These are phyloP conservation scores for Agrochola circellaris DNA, from an alignment of 2,888 invertebrate genomes.

Conservation along the genomic window DNA sequence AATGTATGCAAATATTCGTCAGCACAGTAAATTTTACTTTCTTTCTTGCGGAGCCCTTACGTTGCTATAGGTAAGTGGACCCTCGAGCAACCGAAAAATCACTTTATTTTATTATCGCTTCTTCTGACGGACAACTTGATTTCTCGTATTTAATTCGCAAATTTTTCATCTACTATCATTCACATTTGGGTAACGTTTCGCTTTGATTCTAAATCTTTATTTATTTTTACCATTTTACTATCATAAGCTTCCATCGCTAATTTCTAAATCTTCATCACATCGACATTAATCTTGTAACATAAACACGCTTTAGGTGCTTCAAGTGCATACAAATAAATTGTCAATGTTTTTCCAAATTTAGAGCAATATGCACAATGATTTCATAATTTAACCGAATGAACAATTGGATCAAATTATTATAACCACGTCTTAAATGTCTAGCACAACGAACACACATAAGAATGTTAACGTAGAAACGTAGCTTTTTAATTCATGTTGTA, in stretches of 20 bases:
- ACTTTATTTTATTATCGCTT: slow-evolving; percentile 84
- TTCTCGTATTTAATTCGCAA: slow-evolving; percentile 80
- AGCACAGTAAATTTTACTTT: slow-evolving; percentile 90
- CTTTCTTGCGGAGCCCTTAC: slow-evolving; percentile 91
- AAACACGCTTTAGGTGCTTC: slow-evolving; percentile 77
- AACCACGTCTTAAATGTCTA: slow-evolving; percentile 55
- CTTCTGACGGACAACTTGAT: slow-evolving; percentile 72
- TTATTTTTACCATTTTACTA: slow-evolving; percentile 79
- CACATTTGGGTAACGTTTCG: slow-evolving; percentile 90
- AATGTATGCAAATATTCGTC: slow-evolving; percentile 81
- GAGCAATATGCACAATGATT: slow-evolving; percentile 42
- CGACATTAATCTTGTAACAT: slow-evolving; percentile 61
- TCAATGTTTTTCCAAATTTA: slow-evolving; percentile 44
- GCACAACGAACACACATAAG: slow-evolving; percentile 37
- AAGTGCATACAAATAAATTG: slow-evolving; percentile 54
- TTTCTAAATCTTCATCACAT: slow-evolving; percentile 65
- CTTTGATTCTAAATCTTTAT: slow-evolving; percentile 87
- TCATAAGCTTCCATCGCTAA: slow-evolving; percentile 80
- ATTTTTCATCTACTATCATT: slow-evolving; percentile 79
- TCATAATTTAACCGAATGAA: slow-evolving; percentile 22
- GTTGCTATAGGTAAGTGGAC: slow-evolving; percentile 90
- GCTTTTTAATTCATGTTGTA: slow-evolving; percentile 31
- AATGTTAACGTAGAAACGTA: background rate
- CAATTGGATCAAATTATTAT: slow-evolving; percentile 31
- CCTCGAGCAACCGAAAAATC: slow-evolving; percentile 82